Base-by-base conservation (phyloP, 1,140 invertebrate species). In the Varroa destructor region DNA sequence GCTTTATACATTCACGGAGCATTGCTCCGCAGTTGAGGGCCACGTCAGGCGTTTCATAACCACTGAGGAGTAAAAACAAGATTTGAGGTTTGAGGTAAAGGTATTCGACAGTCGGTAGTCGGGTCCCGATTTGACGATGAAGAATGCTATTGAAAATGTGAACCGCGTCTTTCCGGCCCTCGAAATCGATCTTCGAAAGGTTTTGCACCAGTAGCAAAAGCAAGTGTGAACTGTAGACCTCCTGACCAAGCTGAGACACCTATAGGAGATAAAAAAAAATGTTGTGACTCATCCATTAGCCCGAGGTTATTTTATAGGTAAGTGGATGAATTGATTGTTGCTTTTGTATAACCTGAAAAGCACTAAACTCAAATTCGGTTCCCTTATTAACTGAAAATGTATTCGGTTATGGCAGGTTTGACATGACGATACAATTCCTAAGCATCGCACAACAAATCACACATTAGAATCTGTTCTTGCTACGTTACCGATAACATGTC, bases 131-230 rank as follows among this genome's bases (percentile, higher is more conserved):
- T 84, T 99, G 95, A 78, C 96, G 86, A 77, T 95, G 86, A 74
- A 99, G 83, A 77, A 99, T 89, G 85, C 98, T 99, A 82, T 98
- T 98, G 81, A 99, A 98, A 74, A 99, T 95, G 81, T 95, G 91
- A 72, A 93, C 93, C 75, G 98, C 95, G 86, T 99, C 96, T 82
- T 99, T 99, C 79, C 97, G 97, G 14, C 93, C 88, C 84, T 99
- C 96, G 83, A 99, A 99, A 80, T 99, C 96, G 77, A 99, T 95
- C 77, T 90, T 87, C 79, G 88, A 87, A 75, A 99, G 84, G 83
- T 98, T 96, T 80, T 89, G 87, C 78, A 99, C 92, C 57, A 99
- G 85, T 72, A 93, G 81, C 70, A 94, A 83, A 73, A 99, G 83
- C 74, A 98, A 83, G 81, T 96, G 93, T 78, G 87, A 91, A 80